A percentile compares a stretch with the other conserved stretches of the same genome.
Conservation (phyloP, 2,797 vertebrate species). For the Tokudaia muenninki region DNA sequence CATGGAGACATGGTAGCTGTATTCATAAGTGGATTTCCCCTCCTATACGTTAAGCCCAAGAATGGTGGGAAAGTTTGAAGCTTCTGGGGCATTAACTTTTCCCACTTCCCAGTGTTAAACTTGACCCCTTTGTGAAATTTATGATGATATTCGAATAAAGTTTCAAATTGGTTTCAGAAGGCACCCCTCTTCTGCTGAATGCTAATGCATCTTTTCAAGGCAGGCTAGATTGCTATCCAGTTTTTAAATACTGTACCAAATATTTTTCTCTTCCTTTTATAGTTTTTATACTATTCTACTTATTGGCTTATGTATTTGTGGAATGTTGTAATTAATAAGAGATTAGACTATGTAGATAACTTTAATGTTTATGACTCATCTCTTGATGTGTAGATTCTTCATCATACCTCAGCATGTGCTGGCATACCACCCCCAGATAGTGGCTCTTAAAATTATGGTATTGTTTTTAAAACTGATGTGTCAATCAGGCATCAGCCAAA, state of each 20-base stretch:
- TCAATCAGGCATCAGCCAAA: conserved; percentile 43
- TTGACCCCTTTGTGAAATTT: background rate
- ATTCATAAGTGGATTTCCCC: background rate
- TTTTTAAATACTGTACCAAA: conserved; percentile 57
- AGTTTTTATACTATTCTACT: background rate
- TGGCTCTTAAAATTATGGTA: background rate
- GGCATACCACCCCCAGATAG: conserved; percentile 47
- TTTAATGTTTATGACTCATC: conserved; percentile 43
- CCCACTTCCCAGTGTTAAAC: background rate
- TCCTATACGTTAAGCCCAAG: background rate
- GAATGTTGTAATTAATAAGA: conserved; percentile 42
- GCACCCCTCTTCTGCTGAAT: background rate
- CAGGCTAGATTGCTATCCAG: background rate
- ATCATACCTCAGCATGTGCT: conserved; percentile 21
- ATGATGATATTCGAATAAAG: background rate
- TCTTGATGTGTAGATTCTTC: conserved; percentile 43
- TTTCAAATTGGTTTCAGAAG: conserved; percentile 4
- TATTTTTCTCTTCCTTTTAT: background rate
- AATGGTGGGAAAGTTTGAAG: background rate
- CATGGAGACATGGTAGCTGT: background rate
- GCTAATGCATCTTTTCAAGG: background rate
- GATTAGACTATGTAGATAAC: conserved; percentile 48
- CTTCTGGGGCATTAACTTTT: background rate
- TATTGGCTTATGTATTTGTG: background rate
- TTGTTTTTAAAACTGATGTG: conserved; percentile 66